Conservation (phyloP, 2,113 vertebrate species). For the Piliocolobus tephrosceles region DNA sequence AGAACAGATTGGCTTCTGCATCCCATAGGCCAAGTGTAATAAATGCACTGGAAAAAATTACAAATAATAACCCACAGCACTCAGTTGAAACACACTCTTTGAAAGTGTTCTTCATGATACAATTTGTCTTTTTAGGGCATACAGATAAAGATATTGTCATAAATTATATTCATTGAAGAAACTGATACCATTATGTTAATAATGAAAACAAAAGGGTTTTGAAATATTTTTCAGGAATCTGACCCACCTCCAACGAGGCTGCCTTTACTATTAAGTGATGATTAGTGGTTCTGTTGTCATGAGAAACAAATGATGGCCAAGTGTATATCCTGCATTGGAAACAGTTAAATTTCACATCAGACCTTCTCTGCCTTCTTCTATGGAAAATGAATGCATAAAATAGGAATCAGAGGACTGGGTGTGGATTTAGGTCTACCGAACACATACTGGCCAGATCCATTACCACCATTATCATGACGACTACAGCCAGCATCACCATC, state of each 20-base stretch:
- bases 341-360: neutral
- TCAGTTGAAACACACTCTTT: fast-evolving
- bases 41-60: neutral
- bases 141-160: neutral
- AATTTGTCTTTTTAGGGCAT: fast-evolving
- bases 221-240: neutral
- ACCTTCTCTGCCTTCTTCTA: neutral
- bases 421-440: neutral
- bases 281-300: neutral
- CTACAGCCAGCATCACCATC: fast-evolving
- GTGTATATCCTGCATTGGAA: neutral
- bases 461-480: fast-evolving
- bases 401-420: neutral
- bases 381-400: neutral
- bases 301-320: neutral
- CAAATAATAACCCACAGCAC: fast-evolving
- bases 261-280: neutral
- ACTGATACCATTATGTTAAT: fast-evolving
- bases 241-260: neutral
- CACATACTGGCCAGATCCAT: neutral
- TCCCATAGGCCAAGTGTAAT: fast-evolving
- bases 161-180: fast-evolving
- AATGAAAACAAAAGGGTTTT: neutral
- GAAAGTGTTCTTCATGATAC: neutral
- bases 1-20: neutral